Base-by-base conservation (phyloP, 2,888 invertebrate species). In the Cosmopolites sordidus region DNA sequence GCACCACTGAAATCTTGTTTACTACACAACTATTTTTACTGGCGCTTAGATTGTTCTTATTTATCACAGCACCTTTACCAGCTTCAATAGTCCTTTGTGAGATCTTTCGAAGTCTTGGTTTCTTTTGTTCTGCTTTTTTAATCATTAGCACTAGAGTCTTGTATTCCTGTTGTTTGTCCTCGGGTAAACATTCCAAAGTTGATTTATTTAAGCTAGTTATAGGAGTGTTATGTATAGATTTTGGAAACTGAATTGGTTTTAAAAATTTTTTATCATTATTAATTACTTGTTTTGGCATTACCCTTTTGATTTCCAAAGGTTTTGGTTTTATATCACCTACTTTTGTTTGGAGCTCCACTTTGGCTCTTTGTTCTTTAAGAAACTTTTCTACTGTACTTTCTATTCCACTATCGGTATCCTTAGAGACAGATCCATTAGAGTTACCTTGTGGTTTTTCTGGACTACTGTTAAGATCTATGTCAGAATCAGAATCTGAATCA, bases 121-220 rank as follows among this genome's bases (percentile, higher is more conserved):
- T 61, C 39, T 43, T 46, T 29, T 59, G 62, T 47, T 68, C 62
- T 2, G 71, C 70, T 48, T 64, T 65, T 50, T 68, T 65, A 39
- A 73, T 54, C 58, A 68, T 65, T 37, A 75, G 58, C 59, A 66
- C 65, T 43, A 75, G 59, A 53, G 66, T 63, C 33, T 68, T 68
- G 62, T 75, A 75, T 56, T 75, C 74, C 33, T 69, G 54, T 62
- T 74, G 74, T 61, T 73, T 70, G 5, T 65, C 68, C 60, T 69
- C 66, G 11, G 74, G 72, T 43, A 75, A 59, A 30, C 72, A 63
- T 56, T 72, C 73, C 16, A 74, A 64, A 9, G 68, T 66, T 0
- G 72, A 72, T 51, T 72, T 73, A 55, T 57, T 53, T 15, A 56
- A 37, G 9, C 16, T 48, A 18, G 40, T 22, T 18, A 55, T 53